Percentiles rank a stretch among this genome's conserved stretches.
phyloP scores from a whole-genome alignment of 1,140 invertebrate genomes.

The Colletes latitarsis region DNA sequence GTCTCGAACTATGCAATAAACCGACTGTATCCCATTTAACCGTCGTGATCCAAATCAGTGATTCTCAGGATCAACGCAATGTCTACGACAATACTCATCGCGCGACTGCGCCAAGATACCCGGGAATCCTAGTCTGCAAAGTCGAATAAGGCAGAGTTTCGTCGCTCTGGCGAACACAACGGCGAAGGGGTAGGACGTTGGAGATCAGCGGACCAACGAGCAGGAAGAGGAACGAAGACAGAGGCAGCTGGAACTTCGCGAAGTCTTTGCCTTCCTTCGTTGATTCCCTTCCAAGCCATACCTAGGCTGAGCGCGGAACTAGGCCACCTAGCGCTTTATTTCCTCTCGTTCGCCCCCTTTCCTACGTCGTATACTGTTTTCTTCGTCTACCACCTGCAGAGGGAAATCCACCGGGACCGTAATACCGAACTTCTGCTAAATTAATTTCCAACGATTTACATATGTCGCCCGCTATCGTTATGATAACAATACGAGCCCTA shows the following conservation, averaged over 20 bases:
- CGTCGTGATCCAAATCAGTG: too few species aligned
- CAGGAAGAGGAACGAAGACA: constrained; percentile 1
- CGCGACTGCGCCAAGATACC: constrained; percentile 1
- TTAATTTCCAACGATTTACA: constrained; percentile 70
- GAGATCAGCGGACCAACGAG: background rate
- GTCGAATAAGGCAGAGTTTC: constrained; percentile 35
- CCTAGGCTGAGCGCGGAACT: constrained; percentile 43
- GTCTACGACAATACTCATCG: constrained; percentile 41
- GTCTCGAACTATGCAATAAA: too few species aligned
- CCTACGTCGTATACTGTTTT: constrained; percentile 36
- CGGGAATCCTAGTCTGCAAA: background rate
- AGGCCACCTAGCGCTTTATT: constrained; percentile 63
- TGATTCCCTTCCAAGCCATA: constrained; percentile 33
- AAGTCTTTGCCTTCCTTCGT: constrained; percentile 46
- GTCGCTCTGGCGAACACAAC: constrained; percentile 12
- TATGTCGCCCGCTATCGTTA: constrained; percentile 58
- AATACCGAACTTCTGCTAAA: constrained; percentile 64
- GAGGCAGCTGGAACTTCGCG: constrained; percentile 41
- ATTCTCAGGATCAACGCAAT: too few species aligned
- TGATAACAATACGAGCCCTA: constrained; percentile 60
- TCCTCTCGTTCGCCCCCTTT: constrained; percentile 41
- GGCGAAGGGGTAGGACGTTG: background rate
- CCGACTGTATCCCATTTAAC: too few species aligned
- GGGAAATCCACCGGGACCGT: constrained; percentile 33
- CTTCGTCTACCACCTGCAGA: constrained; percentile 7